A percentile compares a stretch with the other conserved stretches of the same genome.
Conservation (phyloP, 2,888 invertebrate species). For the Imbricaverruca yamaguchii region DNA sequence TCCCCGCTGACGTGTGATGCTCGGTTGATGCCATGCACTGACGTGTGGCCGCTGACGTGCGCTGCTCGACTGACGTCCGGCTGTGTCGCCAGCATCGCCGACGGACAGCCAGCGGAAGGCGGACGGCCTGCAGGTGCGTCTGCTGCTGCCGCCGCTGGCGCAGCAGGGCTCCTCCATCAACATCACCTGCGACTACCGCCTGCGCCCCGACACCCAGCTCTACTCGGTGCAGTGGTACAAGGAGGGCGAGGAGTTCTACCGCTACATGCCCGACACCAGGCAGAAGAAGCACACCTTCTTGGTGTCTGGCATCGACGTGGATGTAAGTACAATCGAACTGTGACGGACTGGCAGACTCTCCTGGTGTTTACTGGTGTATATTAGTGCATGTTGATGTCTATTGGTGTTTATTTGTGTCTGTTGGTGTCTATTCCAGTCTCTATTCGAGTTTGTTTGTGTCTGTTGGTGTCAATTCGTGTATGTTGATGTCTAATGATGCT, state of each 20-base stretch:
- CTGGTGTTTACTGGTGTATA: too few species aligned
- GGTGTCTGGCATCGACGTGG: background rate
- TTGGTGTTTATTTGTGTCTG: too few species aligned
- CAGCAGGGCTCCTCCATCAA: slow-evolving; percentile 2
- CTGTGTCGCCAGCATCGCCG: background rate
- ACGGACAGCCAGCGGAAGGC: background rate
- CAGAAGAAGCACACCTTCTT: background rate
- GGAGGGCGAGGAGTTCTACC: slow-evolving; percentile 22
- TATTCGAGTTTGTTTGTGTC: too few species aligned
- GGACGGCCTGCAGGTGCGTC: background rate
- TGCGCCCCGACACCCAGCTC: background rate
- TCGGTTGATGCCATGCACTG: too few species aligned
- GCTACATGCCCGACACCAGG: background rate
- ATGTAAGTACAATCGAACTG: background rate
- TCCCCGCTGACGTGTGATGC: too few species aligned
- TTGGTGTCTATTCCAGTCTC: too few species aligned
- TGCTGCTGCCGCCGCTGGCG: slow-evolving; percentile 10
- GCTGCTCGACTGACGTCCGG: too few species aligned
- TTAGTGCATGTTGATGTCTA: too few species aligned
- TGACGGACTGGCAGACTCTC: too few species aligned
- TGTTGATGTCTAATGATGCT: too few species aligned
- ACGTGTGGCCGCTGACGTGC: too few species aligned
- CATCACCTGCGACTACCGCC: slow-evolving; percentile 5
- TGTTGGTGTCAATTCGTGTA: too few species aligned
- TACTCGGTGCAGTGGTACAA: slow-evolving; percentile 22